phyloP scores from a whole-genome alignment of 1,140 invertebrate genomes.

The Helicoverpa zea region DNA sequence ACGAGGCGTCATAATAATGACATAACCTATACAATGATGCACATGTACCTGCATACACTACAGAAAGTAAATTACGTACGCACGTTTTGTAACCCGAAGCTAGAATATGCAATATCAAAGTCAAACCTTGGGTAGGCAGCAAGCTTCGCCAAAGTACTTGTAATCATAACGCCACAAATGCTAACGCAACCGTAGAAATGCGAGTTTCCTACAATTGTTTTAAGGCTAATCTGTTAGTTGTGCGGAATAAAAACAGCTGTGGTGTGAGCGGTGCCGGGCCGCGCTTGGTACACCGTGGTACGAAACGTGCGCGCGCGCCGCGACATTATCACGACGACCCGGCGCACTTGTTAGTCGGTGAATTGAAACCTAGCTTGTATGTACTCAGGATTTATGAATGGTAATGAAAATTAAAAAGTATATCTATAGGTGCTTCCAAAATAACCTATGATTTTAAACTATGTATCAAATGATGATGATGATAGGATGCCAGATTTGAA shows the following conservation, averaged over 20 bases:
- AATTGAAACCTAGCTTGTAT: slow-evolving; percentile 16
- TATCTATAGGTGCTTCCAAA: no score
- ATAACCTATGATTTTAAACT: no score
- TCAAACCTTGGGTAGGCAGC: slow-evolving; percentile 6
- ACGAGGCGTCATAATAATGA: no score
- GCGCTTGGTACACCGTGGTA: slow-evolving; percentile 65
- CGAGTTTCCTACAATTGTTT: slow-evolving; percentile 53
- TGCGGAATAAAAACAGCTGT: slow-evolving; percentile 60
- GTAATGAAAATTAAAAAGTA: neutral
- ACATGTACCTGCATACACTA: no score
- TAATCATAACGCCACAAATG: slow-evolving; percentile 38
- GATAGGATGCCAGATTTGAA: neutral
- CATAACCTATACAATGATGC: no score
- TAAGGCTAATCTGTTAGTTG: slow-evolving; percentile 51
- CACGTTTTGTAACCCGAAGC: neutral
- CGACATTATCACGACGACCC: slow-evolving; percentile 54
- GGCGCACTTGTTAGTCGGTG: slow-evolving; percentile 42
- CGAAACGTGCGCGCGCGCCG: slow-evolving; percentile 58
- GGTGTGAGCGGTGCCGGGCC: slow-evolving; percentile 59
- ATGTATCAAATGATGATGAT: neutral
- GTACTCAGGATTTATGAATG: neutral
- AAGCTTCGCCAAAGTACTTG: slow-evolving; percentile 20
- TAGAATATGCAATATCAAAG: slow-evolving; percentile 6
- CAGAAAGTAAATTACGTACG: neutral
- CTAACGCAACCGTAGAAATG: slow-evolving; percentile 44